Conservation (phyloP, 1,140 invertebrate species). For the Magallana ariakensis region DNA sequence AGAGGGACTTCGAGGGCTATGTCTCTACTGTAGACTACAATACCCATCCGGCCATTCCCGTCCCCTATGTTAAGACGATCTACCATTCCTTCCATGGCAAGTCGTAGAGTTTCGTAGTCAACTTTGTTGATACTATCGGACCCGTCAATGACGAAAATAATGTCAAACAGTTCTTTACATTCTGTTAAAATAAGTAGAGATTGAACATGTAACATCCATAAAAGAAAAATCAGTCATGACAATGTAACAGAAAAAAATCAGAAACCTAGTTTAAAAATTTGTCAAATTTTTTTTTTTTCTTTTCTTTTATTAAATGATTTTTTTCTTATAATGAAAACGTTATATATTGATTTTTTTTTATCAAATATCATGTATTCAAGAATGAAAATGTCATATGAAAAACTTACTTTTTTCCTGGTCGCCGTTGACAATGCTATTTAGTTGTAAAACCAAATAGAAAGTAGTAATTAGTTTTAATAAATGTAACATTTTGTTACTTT, state of each 20-base stretch:
- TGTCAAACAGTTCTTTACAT: conserved; percentile 52
- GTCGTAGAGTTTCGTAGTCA: conserved; percentile 55
- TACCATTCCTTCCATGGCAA: conserved; percentile 44
- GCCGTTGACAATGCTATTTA: background rate
- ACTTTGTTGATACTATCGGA: conserved; percentile 60
- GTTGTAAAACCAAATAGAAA: conserved; percentile 5
- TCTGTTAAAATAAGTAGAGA: background rate
- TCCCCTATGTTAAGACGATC: conserved; percentile 56
- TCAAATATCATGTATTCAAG: too few species aligned
- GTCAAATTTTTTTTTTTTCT: too few species aligned
- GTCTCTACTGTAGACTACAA: conserved; percentile 59
- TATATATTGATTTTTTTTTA: too few species aligned
- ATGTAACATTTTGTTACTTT: background rate
- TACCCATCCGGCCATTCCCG: conserved; percentile 48
- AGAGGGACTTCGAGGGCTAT: conserved; percentile 32
- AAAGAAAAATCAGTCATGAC: too few species aligned
- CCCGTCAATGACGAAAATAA: conserved; percentile 59
- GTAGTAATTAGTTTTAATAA: background rate
- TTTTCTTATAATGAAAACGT: too few species aligned
- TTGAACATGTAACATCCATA: too few species aligned
- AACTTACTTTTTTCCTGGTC: background rate
- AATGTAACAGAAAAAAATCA: too few species aligned
- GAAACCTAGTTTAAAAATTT: too few species aligned
- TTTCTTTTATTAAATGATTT: too few species aligned
- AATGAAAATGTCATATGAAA: background rate